Base-by-base conservation (phyloP, 1,140 invertebrate species). In the Drosophila bocqueti region DNA sequence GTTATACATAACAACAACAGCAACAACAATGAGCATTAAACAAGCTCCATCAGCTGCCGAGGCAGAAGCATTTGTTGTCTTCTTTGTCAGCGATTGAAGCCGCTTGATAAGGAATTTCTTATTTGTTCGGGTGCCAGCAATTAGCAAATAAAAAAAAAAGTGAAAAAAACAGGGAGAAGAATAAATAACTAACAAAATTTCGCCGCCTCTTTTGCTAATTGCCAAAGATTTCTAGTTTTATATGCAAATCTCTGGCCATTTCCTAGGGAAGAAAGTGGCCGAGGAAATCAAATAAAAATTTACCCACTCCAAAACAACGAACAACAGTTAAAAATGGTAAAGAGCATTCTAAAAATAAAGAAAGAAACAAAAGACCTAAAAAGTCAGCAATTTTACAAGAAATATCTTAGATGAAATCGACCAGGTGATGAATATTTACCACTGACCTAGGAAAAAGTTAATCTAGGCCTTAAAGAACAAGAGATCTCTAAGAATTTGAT, bases 221-320 rank as follows among this genome's bases (percentile, higher is more conserved):
- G 84, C 81, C 78, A 75, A 90, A 74, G 68, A 59, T 84, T 84
- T 79, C 71, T 82, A 86, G 83, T 85, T 64, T 83, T 87, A 81
- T 89, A 89, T 87, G 84, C 84, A 87, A 87, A 87, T 86, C 60
- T 71, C 24, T 49, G 52, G 61, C 67, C 71, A 85, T 85, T 81
- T 85, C 54, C 71, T 61, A 38, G 46, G 55, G 67, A 73, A 73
- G 71, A 74, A 74, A 74, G 71, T 73, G 69, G 67, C 40, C 40
- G 26, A 71, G 40, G 66, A 71, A 74, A 73, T 52, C 71, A 74
- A 73, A 61, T 60, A 73, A 18, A 72, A 59, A 43, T 50, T 36
- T 59, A 59, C 49, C 36, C 36, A 38, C 36, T 38, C 36, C 11
- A 38, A 38, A 4, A 4, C 31, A 49, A 16, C 40, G 11, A 49